Evolutionary conservation across 2,113 vertebrate species (phyloP), one percentile per base, ranked within the genome.

Genomic region (Nothocercus julius): DNA sequence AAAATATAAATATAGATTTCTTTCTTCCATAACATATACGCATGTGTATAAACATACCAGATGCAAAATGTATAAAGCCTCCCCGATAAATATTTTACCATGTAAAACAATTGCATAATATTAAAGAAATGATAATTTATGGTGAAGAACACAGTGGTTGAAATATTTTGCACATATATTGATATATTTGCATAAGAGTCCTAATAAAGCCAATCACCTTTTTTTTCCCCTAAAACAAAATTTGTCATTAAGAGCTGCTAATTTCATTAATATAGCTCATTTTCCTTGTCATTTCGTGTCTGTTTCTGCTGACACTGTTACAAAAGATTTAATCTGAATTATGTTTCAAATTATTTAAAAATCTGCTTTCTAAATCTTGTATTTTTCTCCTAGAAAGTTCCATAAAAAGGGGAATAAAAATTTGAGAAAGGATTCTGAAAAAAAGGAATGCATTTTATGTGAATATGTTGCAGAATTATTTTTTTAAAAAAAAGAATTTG

Each of bases 241-340:
- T 25, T 62, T 86, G 7, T 53, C 69, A 88, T 92, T 81, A 90
- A 95, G 80, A 95, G 66, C 56, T 75, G 44, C 83, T 93, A 92
- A 61, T 47, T 47, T 81, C 72, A 94, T 96, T 91, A 92, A 82
- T 80, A 86, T 69, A 94, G 92, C 81, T 74, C 44, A 67, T 95
- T 95, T 91, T 92, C 44, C 49, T 72, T 94, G 90, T 53, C 77
- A 90, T 79, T 89, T 51, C 7, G 6, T 34, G 38, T 90, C 80
- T 94, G 61, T 68, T 92, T 90, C 77, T 90, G 49, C 77, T 93
- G 90, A 94, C 90, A 82, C 15, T 82, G n/a, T 73, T 93, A 94
- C 62, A 69, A 87, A 72, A 88, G 76, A 86, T 94, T 72, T 83
- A 85, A 94, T 96, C 77, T 73, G 62, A 94, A 83, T 38, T 25